Percentiles rank a stretch among this genome's conserved stretches.
These are phyloP conservation scores for Eudasyphora cyanicolor DNA, from an alignment of 2,888 invertebrate genomes.

Conservation along the genomic window DNA sequence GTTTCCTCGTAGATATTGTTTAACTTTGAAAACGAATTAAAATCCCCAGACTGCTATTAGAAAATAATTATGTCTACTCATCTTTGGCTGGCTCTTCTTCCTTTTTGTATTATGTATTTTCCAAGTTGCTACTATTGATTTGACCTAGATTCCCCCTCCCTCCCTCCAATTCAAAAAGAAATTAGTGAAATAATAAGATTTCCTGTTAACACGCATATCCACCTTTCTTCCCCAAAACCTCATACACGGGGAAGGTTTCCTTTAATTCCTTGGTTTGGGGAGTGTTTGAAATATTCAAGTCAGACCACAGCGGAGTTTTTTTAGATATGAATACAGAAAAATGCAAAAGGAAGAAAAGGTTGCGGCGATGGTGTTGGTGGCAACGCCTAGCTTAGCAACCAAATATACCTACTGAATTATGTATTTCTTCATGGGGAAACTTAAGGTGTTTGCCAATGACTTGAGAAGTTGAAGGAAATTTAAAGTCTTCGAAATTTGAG, in stretches of 20 bases:
- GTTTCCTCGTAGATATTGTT: neutral
- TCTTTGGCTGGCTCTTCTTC: neutral
- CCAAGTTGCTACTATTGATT: neutral
- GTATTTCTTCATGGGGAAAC: too few relatives aligned
- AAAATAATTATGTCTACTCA: neutral
- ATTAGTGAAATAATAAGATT: conserved; percentile 20
- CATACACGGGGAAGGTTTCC: neutral
- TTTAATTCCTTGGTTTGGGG: neutral
- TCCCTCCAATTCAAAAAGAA: neutral
- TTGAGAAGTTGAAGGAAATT: too few relatives aligned
- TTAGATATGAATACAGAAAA: neutral
- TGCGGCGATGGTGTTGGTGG: neutral
- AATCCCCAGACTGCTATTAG: neutral
- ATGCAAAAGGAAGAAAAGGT: neutral
- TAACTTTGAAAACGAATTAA: neutral
- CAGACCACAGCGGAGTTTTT: neutral
- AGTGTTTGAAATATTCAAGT: neutral
- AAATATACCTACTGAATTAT: too few relatives aligned
- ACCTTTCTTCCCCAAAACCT: neutral
- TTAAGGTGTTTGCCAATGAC: too few relatives aligned
- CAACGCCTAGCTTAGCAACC: neutral
- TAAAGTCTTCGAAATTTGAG: too few relatives aligned
- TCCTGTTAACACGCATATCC: conserved; percentile 15
- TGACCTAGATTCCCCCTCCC: conserved; percentile 8
- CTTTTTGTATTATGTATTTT: neutral